Base-by-base conservation (phyloP, 2,113 vertebrate genomes). In the Cebidichthys violaceus region DNA sequence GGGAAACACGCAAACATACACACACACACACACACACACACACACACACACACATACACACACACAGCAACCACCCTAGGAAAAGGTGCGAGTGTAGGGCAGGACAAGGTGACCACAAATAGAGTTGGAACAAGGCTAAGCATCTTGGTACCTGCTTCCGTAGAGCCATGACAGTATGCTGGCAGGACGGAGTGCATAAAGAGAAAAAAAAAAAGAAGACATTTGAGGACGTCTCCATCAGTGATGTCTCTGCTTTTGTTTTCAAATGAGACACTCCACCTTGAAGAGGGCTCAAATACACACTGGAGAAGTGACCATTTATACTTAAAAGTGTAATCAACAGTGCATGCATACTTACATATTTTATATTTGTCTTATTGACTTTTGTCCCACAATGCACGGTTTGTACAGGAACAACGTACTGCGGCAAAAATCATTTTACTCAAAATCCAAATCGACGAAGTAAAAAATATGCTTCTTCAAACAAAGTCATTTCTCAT, bases 41-140 rank as follows among this genome's bases (percentile, higher is more conserved):
- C 72, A 77, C 27, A 10, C 24, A 29, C 6, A 75, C 62, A 57
- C 15, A 73, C 52, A 68, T 35, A 62, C 50, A 37, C 55, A 27
- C 29, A 39, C 59, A 66, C 71, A 59, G 2, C 22, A 39, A 31
- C 11, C 52, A 57, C 18, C 14, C 20, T 70, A 60, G 27, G 73
- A 84, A 43, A 52, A 75, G 52, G 70, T 67, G 79, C 0, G 7
- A 83, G 77, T 77, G 77, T 64, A 89, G 83, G 88, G 60, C 64
- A 65, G 37, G 52, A 64, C 87, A 86, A 89, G 85, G 88, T 91
- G 88, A 88, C 65, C 79, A 72, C 79, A 80, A 72, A 88, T 79
- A 83, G 55, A 85, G 70, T 60, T 75, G 71, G 47, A 86, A 85
- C 74, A 71, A 45, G 59, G 69, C 80, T 75, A 59, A 86, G 67